Evolutionary conservation across 2,888 invertebrate species (phyloP), one percentile per base, ranked within the genome.

Genomic region (Brenthis hecate): DNA sequence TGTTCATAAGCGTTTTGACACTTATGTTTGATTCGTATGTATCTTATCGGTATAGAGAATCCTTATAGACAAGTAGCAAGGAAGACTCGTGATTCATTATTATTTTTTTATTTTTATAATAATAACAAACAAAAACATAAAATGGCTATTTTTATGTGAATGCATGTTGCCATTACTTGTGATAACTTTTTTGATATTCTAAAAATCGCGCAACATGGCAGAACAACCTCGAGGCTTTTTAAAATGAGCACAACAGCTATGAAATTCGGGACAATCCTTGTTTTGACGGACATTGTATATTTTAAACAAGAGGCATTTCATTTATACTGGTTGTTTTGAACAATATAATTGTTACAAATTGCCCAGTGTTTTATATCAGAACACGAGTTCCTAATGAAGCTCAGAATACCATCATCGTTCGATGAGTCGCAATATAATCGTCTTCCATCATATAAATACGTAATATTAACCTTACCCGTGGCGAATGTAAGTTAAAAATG

Each of bases 271-370:
- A 66, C 63, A 48, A 69, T 66, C 63, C 66, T 63, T 65, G 68
- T 71, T 69, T 69, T 66, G 66, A 64, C 57, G 57, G 68, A 66
- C 68, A 69, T 71, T 71, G 71, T 71, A 60, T 55, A 66, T 66
- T 71, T 69, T 56, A 65, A 56, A 68, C 60, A 23, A 56, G 50
- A 65, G 54, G 16, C 53, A 36, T 67, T 65, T 67, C 28, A 61
- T 65, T 53, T 71, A 48, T 68, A 65, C 47, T 47, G 6, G 13
- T 62, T 65, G 62, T 68, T 67, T 65, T 56, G 61, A 48, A 47
- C 28, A 56, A 58, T 47, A 61, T 51, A 36, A 43, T 56, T 56
- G 56, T 64, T 32, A 56, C 28, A 51, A 63, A 61, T 70, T 67
- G 66, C 58, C 36, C 19, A 23, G 56, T 43, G 36, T 48, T 60